Conservation (phyloP, 2,888 invertebrate species). For the Brachylomia viminalis region DNA sequence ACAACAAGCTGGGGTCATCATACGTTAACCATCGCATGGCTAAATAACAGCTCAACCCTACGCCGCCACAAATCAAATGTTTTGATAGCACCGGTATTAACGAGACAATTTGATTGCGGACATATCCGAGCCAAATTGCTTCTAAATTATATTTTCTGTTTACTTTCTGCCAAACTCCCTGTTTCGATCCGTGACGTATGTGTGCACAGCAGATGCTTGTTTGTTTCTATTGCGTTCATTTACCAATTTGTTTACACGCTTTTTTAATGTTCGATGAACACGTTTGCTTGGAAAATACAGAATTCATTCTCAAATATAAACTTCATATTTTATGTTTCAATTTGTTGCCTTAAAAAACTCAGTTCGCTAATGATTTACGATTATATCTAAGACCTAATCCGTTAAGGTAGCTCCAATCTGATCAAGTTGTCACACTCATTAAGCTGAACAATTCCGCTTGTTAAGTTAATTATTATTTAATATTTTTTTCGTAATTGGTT, state of each 20-base stretch:
- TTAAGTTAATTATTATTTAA: constrained; percentile 69
- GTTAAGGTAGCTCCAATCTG: constrained; percentile 72
- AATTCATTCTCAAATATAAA: constrained; percentile 41
- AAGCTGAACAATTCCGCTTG: constrained; percentile 70
- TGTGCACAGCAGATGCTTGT: constrained; percentile 79
- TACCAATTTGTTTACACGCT: constrained; percentile 82
- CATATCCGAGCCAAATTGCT: constrained; percentile 90
- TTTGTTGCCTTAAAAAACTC: constrained; percentile 38
- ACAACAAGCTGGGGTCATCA: constrained; percentile 86
- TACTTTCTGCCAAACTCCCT: constrained; percentile 90
- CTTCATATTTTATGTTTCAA: constrained; percentile 48
- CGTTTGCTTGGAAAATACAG: constrained; percentile 48
- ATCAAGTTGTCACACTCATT: constrained; percentile 73
- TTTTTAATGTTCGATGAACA: constrained; percentile 76
- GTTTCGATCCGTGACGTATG: constrained; percentile 85
- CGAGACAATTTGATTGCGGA: constrained; percentile 91
- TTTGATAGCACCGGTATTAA: constrained; percentile 90
- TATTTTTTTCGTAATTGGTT: constrained; percentile 70
- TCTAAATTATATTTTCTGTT: constrained; percentile 91
- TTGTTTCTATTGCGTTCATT: constrained; percentile 86
- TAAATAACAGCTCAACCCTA: constrained; percentile 82
- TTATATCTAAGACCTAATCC: constrained; percentile 58
- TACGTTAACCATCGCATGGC: constrained; percentile 83
- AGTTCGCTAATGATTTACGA: constrained; percentile 51
- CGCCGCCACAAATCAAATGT: constrained; percentile 90